Percentiles rank a stretch among this genome's conserved stretches.
Conservation (phyloP, 2,113 vertebrate species). For the Elaphurus davidianus region DNA sequence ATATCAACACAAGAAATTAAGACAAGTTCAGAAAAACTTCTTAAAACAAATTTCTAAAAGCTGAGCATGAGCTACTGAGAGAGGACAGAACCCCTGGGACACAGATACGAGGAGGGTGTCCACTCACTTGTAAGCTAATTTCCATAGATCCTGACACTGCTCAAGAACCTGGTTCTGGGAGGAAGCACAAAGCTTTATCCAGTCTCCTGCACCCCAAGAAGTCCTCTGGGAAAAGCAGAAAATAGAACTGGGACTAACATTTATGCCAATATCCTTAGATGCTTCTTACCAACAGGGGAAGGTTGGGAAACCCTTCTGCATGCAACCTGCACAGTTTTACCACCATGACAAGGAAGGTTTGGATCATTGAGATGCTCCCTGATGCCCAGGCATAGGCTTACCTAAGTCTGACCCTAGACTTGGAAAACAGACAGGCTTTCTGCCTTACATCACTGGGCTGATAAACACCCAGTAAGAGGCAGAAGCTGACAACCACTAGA, state of each 20-base stretch:
- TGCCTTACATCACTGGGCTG: not conserved
- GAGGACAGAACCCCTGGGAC: not conserved
- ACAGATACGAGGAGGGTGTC: not conserved
- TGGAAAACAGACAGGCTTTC: not conserved
- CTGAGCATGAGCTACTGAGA: not conserved
- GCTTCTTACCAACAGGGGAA: not conserved
- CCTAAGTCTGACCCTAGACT: not conserved
- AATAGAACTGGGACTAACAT: not conserved
- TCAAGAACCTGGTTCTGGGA: not conserved
- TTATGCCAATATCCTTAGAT: not conserved
- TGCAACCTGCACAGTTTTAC: not conserved
- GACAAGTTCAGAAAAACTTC: not conserved
- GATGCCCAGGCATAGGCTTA: not conserved
- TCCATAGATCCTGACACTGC: not conserved
- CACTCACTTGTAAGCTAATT: not conserved
- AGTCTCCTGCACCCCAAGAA: not conserved
- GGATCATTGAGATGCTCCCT: not conserved
- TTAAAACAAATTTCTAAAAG: not conserved
- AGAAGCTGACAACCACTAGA: not conserved
- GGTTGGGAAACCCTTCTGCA: not conserved
- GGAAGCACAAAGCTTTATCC: not conserved
- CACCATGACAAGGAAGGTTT: not conserved
- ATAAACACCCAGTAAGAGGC: not conserved
- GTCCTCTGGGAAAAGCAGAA: not conserved
- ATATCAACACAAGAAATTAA: not conserved